phyloP scores from a whole-genome alignment of 92 coral and sea anemone genomes.

The Porites divaricata region DNA sequence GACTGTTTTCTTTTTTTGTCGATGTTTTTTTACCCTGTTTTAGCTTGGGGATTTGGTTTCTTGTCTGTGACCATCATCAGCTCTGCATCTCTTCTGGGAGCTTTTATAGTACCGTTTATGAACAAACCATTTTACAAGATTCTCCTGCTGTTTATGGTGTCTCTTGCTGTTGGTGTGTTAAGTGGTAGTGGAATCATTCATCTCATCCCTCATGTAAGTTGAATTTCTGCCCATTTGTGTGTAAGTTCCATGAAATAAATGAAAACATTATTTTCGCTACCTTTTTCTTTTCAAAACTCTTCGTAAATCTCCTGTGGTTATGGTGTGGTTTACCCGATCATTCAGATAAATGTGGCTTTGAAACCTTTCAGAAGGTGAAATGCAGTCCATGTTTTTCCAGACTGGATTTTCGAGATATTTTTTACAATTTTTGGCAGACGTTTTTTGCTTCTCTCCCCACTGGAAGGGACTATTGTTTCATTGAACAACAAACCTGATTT shows the following conservation, averaged over 20 bases:
- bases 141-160: constrained; percentile 91
- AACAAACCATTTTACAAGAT: constrained; percentile 79
- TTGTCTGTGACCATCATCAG: constrained; percentile 89
- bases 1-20: too few relatives aligned
- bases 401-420: too few relatives aligned
- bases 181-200: constrained; percentile 97
- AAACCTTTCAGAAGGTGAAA: too few relatives aligned
- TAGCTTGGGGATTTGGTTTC: constrained; percentile 99
- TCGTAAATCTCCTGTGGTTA: too few relatives aligned
- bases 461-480: too few relatives aligned
- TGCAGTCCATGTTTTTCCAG: too few relatives aligned
- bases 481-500: too few relatives aligned
- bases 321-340: too few relatives aligned
- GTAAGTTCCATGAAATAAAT: constrained; percentile 15
- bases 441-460: too few relatives aligned
- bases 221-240: too few relatives aligned
- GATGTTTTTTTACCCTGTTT: neutral
- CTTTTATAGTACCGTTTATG: constrained; percentile 98
- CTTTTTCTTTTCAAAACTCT: neutral
- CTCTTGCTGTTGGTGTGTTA: constrained; percentile 96
- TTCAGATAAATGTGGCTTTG: too few relatives aligned
- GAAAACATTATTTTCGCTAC: neutral
- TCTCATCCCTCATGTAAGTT: constrained; percentile 86
- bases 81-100: constrained; percentile 87
- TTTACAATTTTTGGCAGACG: too few relatives aligned